These are phyloP conservation scores for Unio delphinus DNA, from an alignment of 2,888 invertebrate species.

Conservation along the genomic window DNA sequence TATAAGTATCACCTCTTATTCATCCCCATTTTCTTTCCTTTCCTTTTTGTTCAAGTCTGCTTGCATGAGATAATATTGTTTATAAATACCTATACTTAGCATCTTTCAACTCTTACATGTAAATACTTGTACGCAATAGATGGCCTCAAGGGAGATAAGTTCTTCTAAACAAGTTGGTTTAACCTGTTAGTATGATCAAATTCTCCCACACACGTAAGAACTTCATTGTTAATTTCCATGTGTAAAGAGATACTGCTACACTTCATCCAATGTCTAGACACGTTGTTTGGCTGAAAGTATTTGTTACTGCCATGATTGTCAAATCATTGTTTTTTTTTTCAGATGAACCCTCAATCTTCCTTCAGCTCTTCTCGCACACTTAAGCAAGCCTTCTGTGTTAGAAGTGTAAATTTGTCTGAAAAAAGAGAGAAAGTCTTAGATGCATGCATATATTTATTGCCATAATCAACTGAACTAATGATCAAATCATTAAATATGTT, in stretches of 20 bases:
- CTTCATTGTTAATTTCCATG: too few species aligned
- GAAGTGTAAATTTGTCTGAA: constrained; percentile 41
- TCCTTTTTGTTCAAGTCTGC: too few species aligned
- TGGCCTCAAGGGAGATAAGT: not conserved
- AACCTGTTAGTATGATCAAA: not conserved
- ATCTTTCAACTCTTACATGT: not conserved
- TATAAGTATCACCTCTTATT: too few species aligned
- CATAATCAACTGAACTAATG: not conserved
- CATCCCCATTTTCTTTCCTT: too few species aligned
- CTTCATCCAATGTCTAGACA: too few species aligned
- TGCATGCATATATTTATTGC: not conserved
- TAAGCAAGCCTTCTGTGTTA: constrained; percentile 50
- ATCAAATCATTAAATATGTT: not conserved
- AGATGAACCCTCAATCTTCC: constrained; percentile 27
- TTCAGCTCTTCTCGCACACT: constrained; percentile 51
- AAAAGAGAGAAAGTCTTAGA: not conserved
- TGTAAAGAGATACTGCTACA: too few species aligned
- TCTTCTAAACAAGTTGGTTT: not conserved
- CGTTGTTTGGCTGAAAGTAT: not conserved
- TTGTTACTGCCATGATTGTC: not conserved
- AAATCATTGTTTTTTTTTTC: not conserved
- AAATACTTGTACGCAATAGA: not conserved
- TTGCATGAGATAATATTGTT: too few species aligned
- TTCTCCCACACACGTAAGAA: too few species aligned
- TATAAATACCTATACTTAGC: not conserved